phyloP scores from a whole-genome alignment of 2,113 vertebrate genomes.

The Nycticorax nycticorax region DNA sequence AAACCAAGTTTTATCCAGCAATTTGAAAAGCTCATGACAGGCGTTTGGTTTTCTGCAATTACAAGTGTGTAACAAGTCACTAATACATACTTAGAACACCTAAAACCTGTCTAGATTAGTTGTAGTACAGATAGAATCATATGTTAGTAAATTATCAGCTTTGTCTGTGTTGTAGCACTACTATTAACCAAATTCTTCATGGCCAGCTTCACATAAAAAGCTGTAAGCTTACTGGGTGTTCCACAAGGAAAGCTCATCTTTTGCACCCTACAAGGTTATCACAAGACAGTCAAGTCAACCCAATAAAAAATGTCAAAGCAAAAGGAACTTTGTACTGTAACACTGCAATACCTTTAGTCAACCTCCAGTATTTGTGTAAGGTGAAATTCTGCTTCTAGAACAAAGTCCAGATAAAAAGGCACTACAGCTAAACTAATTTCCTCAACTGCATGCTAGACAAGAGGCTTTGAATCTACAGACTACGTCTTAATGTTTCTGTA shows the following conservation, averaged over 20 bases:
- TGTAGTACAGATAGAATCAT: background rate
- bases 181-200: background rate
- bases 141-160: background rate
- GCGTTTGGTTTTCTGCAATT: background rate
- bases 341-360: conserved; percentile 24
- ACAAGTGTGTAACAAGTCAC: background rate
- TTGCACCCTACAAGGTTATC: background rate
- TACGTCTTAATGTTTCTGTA: background rate
- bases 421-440: background rate
- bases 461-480: background rate
- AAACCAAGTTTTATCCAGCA: background rate
- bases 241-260: background rate
- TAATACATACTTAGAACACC: background rate
- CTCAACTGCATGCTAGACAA: background rate
- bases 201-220: background rate
- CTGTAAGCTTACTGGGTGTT: background rate
- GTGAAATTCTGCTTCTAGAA: conserved; percentile 38
- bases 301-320: background rate
- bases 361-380: conserved; percentile 39
- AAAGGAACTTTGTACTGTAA: conserved; percentile 57
- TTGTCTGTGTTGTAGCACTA: background rate
- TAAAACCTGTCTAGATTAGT: background rate
- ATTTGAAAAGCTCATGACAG: background rate
- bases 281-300: background rate
- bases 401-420: conserved; percentile 41